Conservation (phyloP, 2,113 vertebrate genomes). For the Thamnophis sirtalis region DNA sequence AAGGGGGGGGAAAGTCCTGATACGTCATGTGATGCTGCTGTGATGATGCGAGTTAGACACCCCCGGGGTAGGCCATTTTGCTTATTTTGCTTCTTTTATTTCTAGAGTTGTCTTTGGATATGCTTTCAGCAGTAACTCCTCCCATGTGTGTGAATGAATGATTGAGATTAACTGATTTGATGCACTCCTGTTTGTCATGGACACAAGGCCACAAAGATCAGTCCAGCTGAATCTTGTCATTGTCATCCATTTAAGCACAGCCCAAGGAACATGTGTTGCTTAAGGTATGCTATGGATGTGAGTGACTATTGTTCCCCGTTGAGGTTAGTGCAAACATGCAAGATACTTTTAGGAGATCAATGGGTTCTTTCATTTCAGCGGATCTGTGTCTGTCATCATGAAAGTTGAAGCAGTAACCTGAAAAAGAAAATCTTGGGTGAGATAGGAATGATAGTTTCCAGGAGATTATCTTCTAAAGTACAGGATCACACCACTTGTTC, state of each 20-base stretch:
- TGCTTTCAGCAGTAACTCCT: neutral
- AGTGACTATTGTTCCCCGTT: neutral
- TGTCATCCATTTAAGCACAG: neutral
- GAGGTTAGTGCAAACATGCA: neutral
- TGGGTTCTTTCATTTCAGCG: neutral
- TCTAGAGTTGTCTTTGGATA: constrained; percentile 12
- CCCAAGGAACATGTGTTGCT: neutral
- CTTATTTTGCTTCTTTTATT: neutral
- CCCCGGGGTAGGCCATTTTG: no score
- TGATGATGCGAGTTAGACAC: no score
- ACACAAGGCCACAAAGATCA: neutral
- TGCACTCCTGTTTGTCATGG: neutral
- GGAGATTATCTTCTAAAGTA: neutral
- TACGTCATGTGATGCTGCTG: no score
- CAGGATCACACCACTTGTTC: neutral
- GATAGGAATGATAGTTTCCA: neutral
- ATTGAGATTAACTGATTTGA: neutral
- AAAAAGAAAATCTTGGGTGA: neutral
- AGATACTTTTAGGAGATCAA: neutral
- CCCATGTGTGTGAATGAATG: neutral
- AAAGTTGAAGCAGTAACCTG: neutral
- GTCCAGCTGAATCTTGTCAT: neutral
- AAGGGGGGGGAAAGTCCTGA: no score
- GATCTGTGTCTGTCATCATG: neutral
- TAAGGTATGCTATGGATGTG: neutral